A percentile compares a stretch with the other conserved stretches of the same genome.
Evolutionary conservation across 1,140 invertebrate genomes (phyloP).

Genomic region (Penaeus japonicus): DNA sequence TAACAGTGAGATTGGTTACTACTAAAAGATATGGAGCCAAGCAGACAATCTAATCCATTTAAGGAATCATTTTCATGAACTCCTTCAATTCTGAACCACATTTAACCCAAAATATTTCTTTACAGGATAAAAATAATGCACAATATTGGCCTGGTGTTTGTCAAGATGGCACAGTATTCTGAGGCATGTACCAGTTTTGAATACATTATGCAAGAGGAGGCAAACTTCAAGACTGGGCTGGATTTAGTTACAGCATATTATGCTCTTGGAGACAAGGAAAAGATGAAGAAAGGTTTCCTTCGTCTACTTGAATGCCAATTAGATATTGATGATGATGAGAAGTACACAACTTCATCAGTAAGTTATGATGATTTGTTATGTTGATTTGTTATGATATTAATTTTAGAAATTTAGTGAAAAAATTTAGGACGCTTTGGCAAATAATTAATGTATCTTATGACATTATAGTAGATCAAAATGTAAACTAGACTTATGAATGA

Average conservation of each 20-base stretch:
- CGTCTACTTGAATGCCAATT: constrained; percentile 87
- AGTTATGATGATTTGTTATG: constrained; percentile 23
- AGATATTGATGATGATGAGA: constrained; percentile 84
- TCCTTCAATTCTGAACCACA: too few relatives aligned
- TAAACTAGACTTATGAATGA: too few relatives aligned
- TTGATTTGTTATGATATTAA: neutral
- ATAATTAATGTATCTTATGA: too few relatives aligned
- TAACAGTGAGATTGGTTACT: too few relatives aligned
- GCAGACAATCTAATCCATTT: too few relatives aligned
- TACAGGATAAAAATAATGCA: constrained; percentile 95
- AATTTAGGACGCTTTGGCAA: too few relatives aligned
- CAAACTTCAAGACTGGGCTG: constrained; percentile 86
- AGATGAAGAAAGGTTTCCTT: constrained; percentile 92
- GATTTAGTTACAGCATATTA: constrained; percentile 94
- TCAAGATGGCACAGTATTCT: constrained; percentile 94
- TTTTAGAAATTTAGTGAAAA: neutral
- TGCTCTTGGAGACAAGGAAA: constrained; percentile 90
- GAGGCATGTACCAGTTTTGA: constrained; percentile 97
- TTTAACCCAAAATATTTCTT: neutral
- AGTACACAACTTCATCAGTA: constrained; percentile 70
- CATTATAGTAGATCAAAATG: too few relatives aligned
- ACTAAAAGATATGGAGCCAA: too few relatives aligned
- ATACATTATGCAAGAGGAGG: constrained; percentile 95
- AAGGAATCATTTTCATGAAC: too few relatives aligned
- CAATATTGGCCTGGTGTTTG: constrained; percentile 95